phyloP scores from a whole-genome alignment of 2,888 invertebrate genomes.

The Agrenia bidenticulata region DNA sequence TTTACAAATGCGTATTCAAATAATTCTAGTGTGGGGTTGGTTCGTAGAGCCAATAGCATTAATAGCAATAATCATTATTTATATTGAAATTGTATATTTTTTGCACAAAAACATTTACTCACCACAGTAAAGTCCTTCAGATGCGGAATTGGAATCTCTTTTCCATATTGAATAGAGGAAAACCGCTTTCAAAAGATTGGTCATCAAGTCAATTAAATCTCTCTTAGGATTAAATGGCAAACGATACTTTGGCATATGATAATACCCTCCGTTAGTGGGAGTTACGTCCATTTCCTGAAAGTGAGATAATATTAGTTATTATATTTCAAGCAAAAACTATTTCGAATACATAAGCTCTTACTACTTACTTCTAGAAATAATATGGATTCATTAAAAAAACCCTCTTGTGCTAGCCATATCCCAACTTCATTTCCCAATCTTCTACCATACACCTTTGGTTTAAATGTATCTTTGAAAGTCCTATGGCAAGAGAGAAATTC shows the following conservation, averaged over 20 bases:
- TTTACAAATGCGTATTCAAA: background rate
- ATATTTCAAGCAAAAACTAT: background rate
- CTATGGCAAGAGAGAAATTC: background rate
- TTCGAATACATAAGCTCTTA: background rate
- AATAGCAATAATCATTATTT: slow-evolving; percentile 4
- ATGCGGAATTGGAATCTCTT: slow-evolving; percentile 7
- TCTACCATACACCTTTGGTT: slow-evolving; percentile 18
- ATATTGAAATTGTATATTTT: background rate
- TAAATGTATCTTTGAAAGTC: background rate
- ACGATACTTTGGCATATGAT: background rate
- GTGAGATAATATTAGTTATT: background rate
- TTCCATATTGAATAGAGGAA: slow-evolving; percentile 29
- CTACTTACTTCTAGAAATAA: slow-evolving; percentile 23
- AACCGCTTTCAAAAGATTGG: slow-evolving; percentile 28
- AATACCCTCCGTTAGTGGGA: background rate
- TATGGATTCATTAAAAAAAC: slow-evolving; percentile 27
- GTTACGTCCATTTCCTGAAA: slow-evolving; percentile 9
- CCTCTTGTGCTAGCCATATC: slow-evolving; percentile 43
- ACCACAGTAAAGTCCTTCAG: background rate
- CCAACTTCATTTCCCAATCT: slow-evolving; percentile 35
- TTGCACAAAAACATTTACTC: background rate
- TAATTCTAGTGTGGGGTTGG: background rate
- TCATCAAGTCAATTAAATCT: slow-evolving; percentile 27
- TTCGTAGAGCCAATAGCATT: background rate
- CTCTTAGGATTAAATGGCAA: slow-evolving; percentile 27